Evolutionary conservation across 2,113 vertebrate genomes (phyloP).

Genomic region (Chionodraco myersi): DNA sequence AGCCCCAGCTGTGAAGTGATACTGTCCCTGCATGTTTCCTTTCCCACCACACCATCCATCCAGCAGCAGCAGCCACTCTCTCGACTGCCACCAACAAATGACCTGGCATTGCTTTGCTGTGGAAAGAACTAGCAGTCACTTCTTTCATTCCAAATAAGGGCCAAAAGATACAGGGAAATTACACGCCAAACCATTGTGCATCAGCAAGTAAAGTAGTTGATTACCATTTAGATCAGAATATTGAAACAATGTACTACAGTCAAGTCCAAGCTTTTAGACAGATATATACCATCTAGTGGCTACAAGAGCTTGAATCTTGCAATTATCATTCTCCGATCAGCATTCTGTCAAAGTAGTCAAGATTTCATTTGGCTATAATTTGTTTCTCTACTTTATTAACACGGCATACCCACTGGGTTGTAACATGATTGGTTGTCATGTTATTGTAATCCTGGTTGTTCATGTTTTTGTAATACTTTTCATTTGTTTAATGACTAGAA

Average conservation of each 20-base stretch:
- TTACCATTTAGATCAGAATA: slow-evolving; percentile 6
- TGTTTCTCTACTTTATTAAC: slow-evolving; percentile 8
- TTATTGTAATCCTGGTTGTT: too few species aligned
- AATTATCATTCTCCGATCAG: slow-evolving; percentile 24
- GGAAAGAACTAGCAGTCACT: not conserved
- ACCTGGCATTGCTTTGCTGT: slow-evolving; percentile 9
- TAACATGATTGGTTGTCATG: not conserved
- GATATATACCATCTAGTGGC: not conserved
- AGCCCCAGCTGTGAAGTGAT: slow-evolving; percentile 60
- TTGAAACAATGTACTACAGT: too few species aligned
- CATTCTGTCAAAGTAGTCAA: slow-evolving; percentile 21
- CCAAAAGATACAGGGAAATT: not conserved
- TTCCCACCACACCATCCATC: slow-evolving; percentile 12
- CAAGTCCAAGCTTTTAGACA: not conserved
- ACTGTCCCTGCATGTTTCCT: slow-evolving; percentile 35
- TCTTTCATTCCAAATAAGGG: not conserved
- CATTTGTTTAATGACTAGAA: not conserved
- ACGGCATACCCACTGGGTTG: not conserved
- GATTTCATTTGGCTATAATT: slow-evolving; percentile 12
- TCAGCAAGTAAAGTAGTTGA: not conserved
- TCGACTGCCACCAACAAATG: slow-evolving; percentile 11
- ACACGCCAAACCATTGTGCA: not conserved
- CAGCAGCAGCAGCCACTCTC: slow-evolving; percentile 2
- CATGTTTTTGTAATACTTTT: too few species aligned
- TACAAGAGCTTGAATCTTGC: not conserved